phyloP scores from a whole-genome alignment of 1,140 invertebrate species.

The Cyclargus thomasi region DNA sequence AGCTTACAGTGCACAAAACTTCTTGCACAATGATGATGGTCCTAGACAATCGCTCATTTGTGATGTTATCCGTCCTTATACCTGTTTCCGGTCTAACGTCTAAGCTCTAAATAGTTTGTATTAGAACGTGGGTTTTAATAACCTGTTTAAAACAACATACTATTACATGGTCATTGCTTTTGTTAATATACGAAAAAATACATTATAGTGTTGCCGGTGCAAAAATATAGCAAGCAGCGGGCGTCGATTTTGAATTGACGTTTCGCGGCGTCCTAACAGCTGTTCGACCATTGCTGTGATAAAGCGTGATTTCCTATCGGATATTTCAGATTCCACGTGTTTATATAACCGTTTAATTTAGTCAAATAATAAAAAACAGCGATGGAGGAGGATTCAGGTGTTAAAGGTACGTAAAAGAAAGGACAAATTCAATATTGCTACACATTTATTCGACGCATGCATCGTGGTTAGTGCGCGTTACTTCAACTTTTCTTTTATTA shows the following conservation, averaged over 20 bases:
- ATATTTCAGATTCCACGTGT: slow-evolving; percentile 49
- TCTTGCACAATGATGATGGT: no score
- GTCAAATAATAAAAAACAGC: slow-evolving; percentile 29
- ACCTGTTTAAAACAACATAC: no score
- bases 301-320: slow-evolving; percentile 45
- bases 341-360: slow-evolving; percentile 22
- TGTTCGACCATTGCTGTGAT: slow-evolving; percentile 53
- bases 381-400: slow-evolving; percentile 53
- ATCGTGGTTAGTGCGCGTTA: slow-evolving; percentile 29
- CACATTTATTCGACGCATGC: slow-evolving; percentile 26
- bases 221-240: slow-evolving; percentile 19
- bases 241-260: slow-evolving; percentile 61
- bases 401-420: slow-evolving; percentile 45
- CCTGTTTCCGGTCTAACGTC: no score
- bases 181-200: background rate
- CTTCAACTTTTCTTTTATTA: background rate
- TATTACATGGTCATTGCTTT: background rate
- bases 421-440: slow-evolving; percentile 22
- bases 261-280: slow-evolving; percentile 64
- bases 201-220: slow-evolving; percentile 32
- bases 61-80: no score
- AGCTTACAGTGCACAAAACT: no score
- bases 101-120: no score
- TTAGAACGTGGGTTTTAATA: no score
- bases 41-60: no score